Base-by-base conservation (phyloP, 2,888 invertebrate genomes). In the Anoncus sp. region DNA sequence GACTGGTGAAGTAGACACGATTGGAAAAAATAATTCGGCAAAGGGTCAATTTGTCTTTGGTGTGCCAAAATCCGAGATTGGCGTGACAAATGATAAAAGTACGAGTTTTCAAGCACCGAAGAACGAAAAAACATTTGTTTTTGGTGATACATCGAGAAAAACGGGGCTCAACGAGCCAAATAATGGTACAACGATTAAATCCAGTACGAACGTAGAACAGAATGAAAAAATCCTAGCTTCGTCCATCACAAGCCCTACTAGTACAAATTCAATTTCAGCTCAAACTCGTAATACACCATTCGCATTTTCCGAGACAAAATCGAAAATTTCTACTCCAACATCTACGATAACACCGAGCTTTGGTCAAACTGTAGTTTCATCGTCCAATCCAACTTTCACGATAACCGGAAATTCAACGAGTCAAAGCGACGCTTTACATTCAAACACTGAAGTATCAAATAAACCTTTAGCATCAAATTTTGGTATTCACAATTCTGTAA, bases 1-100 rank as follows among this genome's bases (percentile, higher is more conserved):
- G 22, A 38, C n/a, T 2, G 16, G 18, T n/a, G 80, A 76, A 22
- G 57, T 73, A 20, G 47, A 6, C 1, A 67, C 77, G 6, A 77
- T n/a, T n/a, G n/a, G n/a, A n/a, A n/a, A 80, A 24, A 77, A 72
- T 55, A 10, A 1, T 57, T 7, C 12, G 40, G 31, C 18, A 66
- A 55, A 65, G 75, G 1, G 75, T 77, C 1, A 12, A 53, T 47
- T 89, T 85, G 70, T 72, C 63, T 85, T 86, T 43, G 84, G 84
- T n/a, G 69, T 82, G 12, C 79, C 85, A 63, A 5, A 57, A 43
- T n/a, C 59, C 43, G n/a, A n/a, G n/a, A n/a, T n/a, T n/a, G n/a
- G n/a, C n/a, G n/a, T n/a, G n/a, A n/a, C n/a, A n/a, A n/a, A n/a
- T n/a, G n/a, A n/a, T n/a, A n/a, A n/a, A n/a, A n/a, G n/a, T n/a